Base-by-base conservation (phyloP, 2,797 vertebrate genomes). In the Sus cebifrons region DNA sequence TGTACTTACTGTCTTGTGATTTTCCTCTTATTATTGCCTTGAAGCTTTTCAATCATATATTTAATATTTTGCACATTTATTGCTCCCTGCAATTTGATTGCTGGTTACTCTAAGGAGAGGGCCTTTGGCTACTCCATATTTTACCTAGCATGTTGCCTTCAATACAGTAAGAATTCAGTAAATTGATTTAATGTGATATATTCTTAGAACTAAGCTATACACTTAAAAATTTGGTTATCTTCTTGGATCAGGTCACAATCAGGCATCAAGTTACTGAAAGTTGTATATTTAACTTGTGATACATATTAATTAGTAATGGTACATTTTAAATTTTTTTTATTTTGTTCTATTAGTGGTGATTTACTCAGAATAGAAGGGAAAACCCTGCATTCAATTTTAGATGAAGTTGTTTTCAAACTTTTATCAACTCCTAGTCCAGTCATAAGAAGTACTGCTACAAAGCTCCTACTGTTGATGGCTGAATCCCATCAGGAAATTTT, bases 371-470 rank as follows among this genome's bases (percentile, higher is more conserved):
- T 99, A 97, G 98, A 97, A 9, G 98, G 98, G 17, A 98, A 99
- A 96, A 97, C 97, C 1, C 92, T 99, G 91, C 98, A 99, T 86
- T 97, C 98, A 92, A 97, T 99, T 97, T 98, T 99, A 96, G 99
- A 99, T 96, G 99, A 99, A 93, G 98, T 99, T 32, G 98, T 99
- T 94, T 99, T 99, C 98, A 99, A 99, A 96, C 99, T 99, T 98
- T 99, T 99, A 0, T 98, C 99, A 97, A 99, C 99, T 92, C 96
- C 98, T 36, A 99, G 99, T 97, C 98, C 99, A n/a, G 97, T 97
- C 2, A 98, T 99, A 96, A 99, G 99, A 97, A 98, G 89, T 86
- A 98, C 98, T 94, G 99, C 99, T 27, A 89, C 99, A 92, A 99
- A 98, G 93, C 98, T 99, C 3, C 97, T 99, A 6, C 97, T 99